Base-by-base conservation (phyloP, 1,140 invertebrate genomes). In the Drosophila mojavensis region DNA sequence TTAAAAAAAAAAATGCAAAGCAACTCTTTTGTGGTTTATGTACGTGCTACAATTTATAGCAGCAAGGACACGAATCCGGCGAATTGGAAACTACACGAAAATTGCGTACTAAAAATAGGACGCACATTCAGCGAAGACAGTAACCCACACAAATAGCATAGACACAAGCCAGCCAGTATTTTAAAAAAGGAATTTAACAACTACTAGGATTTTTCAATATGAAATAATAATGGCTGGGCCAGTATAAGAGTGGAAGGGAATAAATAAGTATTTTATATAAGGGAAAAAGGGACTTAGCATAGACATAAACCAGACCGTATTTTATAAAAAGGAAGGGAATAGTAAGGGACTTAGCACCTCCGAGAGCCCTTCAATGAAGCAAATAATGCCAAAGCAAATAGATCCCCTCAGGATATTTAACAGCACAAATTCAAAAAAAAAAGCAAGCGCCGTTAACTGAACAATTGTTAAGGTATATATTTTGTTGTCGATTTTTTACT, bases 401-500 rank as follows among this genome's bases (percentile, higher is more conserved):
- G 2, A 24, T 24, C 20, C 20, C 20, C 1, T 24, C 20, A 3
- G 30, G 28, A 17, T 1, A 30, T 60, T 47, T 54, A 6, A n/a
- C 36, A 24, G 30, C 39, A 7, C 20, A 7, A 59, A 13, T 11
- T 9, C 11, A 60, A 24, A 60, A 24, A n/a, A n/a, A 9, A 47
- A 5, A 50, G 10, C 26, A 47, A 54, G 43, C 43, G 17, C 9
- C 13, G 33, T 63, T 26, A 39, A 36, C 48, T 75, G 53, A 75
- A 78, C 66, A 78, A 53, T 76, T 36, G 61, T 61, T 47, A 76
- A 76, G 48, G 51, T 76, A 63, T 73, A 54, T 72, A 75, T 76
- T 78, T 48, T 79, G 41, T 66, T 72, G 20, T 60, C 30, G 24
- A 30, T 47, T 51, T 60, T 30, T 4, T 54, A 13, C 10, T 51